Percentiles rank a stretch among this genome's conserved stretches.
These are phyloP conservation scores for Orientallactaga bullata DNA, from an alignment of 2,113 vertebrate genomes.

Conservation along the genomic window DNA sequence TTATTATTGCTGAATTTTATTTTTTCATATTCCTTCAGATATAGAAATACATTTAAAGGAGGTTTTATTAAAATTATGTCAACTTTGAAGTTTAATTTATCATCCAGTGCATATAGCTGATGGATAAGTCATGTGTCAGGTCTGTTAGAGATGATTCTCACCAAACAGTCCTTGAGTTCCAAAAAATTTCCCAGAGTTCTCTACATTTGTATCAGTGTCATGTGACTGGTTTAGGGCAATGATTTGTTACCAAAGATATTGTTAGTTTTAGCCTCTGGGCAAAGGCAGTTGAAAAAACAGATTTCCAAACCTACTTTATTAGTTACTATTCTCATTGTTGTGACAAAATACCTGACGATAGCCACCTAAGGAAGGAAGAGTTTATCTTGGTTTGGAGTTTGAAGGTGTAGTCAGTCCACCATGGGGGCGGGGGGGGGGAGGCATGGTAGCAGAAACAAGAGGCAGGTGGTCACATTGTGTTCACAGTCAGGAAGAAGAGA, in stretches of 20 bases:
- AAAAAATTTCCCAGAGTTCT: not conserved
- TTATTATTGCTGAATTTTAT: not conserved
- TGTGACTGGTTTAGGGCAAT: not conserved
- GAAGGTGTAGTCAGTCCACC: too few relatives aligned
- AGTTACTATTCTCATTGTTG: too few relatives aligned
- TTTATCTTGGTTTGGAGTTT: too few relatives aligned
- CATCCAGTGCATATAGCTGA: not conserved
- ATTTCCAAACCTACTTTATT: not conserved
- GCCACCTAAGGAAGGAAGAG: too few relatives aligned
- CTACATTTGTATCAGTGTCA: not conserved
- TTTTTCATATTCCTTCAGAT: not conserved
- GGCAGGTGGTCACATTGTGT: too few relatives aligned
- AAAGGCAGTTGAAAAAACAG: not conserved
- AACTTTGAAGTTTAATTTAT: not conserved
- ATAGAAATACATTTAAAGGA: not conserved
- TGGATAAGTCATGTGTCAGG: not conserved
- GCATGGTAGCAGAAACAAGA: too few relatives aligned
- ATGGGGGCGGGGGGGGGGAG: too few relatives aligned
- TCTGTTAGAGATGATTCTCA: not conserved
- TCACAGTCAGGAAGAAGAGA: too few relatives aligned
- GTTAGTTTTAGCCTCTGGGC: not conserved
- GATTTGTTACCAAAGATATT: not conserved
- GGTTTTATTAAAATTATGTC: constrained; percentile 18
- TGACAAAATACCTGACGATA: too few relatives aligned
- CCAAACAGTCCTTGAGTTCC: not conserved